A percentile compares a stretch with the other conserved stretches of the same genome.
These are phyloP conservation scores for Physella acuta DNA, from an alignment of 1,140 invertebrate genomes.

Conservation along the genomic window DNA sequence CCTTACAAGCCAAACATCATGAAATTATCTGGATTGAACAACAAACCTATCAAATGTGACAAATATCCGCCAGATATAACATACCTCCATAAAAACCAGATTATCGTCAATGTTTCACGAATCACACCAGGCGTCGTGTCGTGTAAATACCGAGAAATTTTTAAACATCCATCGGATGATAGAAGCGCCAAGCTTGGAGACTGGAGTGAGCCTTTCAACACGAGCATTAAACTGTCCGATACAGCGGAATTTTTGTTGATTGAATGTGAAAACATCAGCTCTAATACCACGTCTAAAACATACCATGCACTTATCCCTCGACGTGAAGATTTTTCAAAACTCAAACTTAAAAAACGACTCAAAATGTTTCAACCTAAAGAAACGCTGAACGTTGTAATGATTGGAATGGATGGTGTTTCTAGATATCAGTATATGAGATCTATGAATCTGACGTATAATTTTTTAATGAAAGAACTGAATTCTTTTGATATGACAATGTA, in stretches of 20 bases:
- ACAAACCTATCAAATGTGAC: no score
- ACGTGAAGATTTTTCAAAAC: neutral
- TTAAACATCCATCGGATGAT: neutral
- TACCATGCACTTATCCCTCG: neutral
- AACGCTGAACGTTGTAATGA: slow-evolving; percentile 9
- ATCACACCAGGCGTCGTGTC: no score
- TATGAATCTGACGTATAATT: neutral
- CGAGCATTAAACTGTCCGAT: neutral
- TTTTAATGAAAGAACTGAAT: neutral
- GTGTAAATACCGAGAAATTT: slow-evolving; percentile 11
- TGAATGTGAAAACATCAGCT: neutral
- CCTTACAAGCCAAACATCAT: no score
- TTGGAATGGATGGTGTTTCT: neutral
- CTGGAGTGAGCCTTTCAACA: neutral
- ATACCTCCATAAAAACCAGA: no score
- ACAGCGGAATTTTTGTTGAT: neutral
- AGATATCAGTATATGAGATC: slow-evolving; percentile 1
- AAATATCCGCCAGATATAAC: no score
- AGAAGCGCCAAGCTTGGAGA: neutral
- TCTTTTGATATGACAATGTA: slow-evolving; percentile 13
- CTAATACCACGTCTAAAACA: neutral
- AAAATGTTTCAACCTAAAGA: slow-evolving; percentile 6
- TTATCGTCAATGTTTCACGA: no score
- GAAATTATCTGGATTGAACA: no score
- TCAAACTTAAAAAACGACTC: slow-evolving; percentile 4